A percentile compares a stretch with the other conserved stretches of the same genome.
Evolutionary conservation across 2,797 vertebrate genomes (phyloP).

Genomic region (Gadopsis bispinosus): DNA sequence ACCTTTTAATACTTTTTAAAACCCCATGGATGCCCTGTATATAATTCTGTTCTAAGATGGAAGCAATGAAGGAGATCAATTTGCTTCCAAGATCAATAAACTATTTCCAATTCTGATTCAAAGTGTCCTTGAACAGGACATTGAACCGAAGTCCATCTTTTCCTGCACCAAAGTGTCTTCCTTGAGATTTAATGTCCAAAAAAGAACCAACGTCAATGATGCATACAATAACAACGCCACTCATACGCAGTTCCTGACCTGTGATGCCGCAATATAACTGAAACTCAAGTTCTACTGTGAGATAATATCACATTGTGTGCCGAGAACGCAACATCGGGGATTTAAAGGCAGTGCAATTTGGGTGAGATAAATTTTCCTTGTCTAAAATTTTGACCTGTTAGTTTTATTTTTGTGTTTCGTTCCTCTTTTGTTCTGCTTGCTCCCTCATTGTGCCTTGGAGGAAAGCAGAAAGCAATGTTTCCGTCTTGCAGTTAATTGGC

Average conservation of each 20-base stretch:
- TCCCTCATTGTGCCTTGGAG: neutral
- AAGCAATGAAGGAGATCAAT: too few species aligned
- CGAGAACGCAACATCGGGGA: neutral
- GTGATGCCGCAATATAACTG: neutral
- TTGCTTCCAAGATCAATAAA: too few species aligned
- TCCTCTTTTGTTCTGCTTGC: neutral
- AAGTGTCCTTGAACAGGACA: neutral
- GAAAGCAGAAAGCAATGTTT: slow-evolving; percentile 11
- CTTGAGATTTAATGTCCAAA: neutral
- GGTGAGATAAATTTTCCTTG: neutral
- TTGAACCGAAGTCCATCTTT: neutral
- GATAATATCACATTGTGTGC: neutral
- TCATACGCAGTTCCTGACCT: neutral
- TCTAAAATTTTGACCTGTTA: neutral
- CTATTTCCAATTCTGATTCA: neutral
- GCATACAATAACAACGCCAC: neutral
- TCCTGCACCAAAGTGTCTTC: neutral
- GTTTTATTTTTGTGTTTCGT: neutral
- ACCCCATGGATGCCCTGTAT: too few species aligned
- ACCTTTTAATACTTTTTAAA: too few species aligned
- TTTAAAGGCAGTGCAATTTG: neutral
- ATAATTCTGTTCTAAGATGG: too few species aligned
- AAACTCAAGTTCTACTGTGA: neutral
- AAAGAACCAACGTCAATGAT: neutral
- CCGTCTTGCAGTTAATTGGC: slow-evolving; percentile 38